Evolutionary conservation across 2,113 vertebrate genomes (phyloP), one percentile per base, ranked within the genome.

Genomic region (Lathamus discolor): DNA sequence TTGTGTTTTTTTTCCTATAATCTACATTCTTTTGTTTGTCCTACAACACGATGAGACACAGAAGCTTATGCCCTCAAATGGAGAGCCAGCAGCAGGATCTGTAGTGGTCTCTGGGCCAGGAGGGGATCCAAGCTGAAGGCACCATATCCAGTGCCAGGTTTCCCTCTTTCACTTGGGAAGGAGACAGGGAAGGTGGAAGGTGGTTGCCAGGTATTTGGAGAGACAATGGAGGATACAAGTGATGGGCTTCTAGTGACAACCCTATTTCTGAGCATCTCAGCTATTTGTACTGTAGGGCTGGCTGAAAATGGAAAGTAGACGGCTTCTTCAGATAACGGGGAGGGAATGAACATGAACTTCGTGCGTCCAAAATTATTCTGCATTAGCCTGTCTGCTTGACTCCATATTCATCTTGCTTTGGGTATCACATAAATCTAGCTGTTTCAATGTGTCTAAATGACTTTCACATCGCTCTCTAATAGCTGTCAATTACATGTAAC

Each of bases 1-100:
- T 23, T 59, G 20, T 24, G 22, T 3, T 6, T 10, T 59, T 4
- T 63, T 83, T 77, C 44, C 68, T 39, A 5, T 17, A 8, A 3
- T 29, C 28, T 51, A 66, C 57, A 33, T 35, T 84, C 10, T 0
- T 46, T 48, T 31, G 13, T 41, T 51, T 68, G 20, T 77, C 17
- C n/a, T 0, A 0, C 13, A 52, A 72, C 23, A 15, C 0, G 2
- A 4, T 55, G 62, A 14, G 57, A 43, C 29, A 31, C 66, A n/a
- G 52, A n/a, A 44, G 11, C 43, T 79, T 27, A 5, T 72, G 31
- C 4, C 17, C 33, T 75, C n/a, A 2, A 4, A 3, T 2, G 10
- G 44, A 73, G 33, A 70, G 48, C 0, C 17, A 66, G 49, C 31
- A 74, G 35, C 11, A 67, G 54, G 46, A 44, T 10, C 31, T 17